These are phyloP conservation scores for Solenodon paradoxus DNA, from an alignment of 2,113 vertebrate species.

Conservation along the genomic window DNA sequence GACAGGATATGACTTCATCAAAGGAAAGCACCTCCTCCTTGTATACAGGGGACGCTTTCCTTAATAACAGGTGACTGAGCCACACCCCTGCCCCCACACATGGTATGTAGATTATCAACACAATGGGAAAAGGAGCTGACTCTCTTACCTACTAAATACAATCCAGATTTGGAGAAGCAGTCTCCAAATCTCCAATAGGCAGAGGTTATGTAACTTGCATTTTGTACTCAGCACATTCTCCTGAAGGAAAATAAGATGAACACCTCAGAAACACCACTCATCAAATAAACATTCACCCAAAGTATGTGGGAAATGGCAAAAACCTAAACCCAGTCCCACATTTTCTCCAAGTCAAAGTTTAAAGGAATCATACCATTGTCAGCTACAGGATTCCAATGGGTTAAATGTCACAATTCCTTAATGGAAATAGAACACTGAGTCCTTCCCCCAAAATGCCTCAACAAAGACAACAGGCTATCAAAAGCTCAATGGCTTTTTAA, in stretches of 20 bases:
- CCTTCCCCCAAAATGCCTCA: not conserved
- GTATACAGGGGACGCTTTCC: not conserved
- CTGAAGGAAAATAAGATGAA: conserved; percentile 25
- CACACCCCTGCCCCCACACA: not conserved
- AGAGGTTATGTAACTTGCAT: not conserved
- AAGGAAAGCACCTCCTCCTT: not conserved
- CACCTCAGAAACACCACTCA: not conserved
- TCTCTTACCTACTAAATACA: not conserved
- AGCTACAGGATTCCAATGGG: not conserved
- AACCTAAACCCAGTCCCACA: not conserved
- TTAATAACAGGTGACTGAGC: not conserved
- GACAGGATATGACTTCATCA: not conserved
- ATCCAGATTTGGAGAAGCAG: not conserved
- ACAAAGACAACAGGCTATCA: conserved; percentile 5
- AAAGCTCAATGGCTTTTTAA: not conserved
- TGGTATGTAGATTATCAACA: not conserved
- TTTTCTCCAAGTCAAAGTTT: not conserved
- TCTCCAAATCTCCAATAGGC: not conserved
- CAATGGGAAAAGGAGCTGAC: not conserved
- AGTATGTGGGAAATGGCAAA: not conserved
- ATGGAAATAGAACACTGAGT: not conserved
- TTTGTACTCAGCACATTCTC: not conserved
- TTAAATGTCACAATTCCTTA: conserved; percentile 8
- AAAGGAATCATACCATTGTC: not conserved
- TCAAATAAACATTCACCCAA: not conserved